phyloP scores from a whole-genome alignment of 2,113 vertebrate species.

The Circaetus cinerascens region DNA sequence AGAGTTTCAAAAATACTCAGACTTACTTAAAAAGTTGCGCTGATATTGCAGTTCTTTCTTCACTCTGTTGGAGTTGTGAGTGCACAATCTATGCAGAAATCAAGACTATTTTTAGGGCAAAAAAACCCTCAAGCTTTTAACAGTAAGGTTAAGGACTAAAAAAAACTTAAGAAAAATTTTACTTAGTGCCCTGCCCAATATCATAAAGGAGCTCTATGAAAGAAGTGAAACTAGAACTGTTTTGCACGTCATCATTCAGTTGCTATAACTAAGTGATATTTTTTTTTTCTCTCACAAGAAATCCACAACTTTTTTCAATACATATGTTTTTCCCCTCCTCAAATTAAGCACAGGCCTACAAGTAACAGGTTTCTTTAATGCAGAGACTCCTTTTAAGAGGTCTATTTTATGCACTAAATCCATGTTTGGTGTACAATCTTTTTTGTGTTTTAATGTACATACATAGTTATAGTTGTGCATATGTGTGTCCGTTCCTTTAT shows the following conservation, averaged over 20 bases:
- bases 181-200: not conserved
- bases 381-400: not conserved
- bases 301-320: not conserved
- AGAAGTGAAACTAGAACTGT: not conserved
- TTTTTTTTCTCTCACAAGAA: not conserved
- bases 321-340: not conserved
- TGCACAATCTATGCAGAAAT: not conserved
- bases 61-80: not conserved
- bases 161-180: not conserved
- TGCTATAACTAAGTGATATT: not conserved
- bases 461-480: rapidly evolving
- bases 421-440: not conserved
- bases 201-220: not conserved
- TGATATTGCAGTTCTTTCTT: not conserved
- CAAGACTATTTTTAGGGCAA: not conserved
- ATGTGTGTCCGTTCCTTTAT: not conserved
- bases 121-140: not conserved
- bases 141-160: not conserved
- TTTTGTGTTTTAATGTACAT: not conserved
- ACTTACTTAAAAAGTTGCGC: not conserved
- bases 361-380: not conserved
- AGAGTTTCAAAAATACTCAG: not conserved
- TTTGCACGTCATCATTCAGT: not conserved
- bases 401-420: not conserved
- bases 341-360: not conserved